phyloP scores from a whole-genome alignment of 2,888 invertebrate genomes.

The Cheilosia scutellata region DNA sequence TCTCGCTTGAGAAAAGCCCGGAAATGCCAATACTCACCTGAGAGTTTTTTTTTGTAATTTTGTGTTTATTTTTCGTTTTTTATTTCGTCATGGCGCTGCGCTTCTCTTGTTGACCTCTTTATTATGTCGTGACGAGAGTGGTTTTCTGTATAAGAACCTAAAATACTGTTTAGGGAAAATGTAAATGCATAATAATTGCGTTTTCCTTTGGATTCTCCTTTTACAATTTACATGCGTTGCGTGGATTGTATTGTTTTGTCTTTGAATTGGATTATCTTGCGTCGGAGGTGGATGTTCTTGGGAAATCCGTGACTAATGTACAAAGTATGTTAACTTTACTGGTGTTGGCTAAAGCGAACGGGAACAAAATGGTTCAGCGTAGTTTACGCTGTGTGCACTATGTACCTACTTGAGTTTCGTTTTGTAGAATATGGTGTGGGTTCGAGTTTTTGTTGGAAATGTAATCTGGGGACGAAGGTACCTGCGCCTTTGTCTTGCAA shows the following conservation, averaged over 20 bases:
- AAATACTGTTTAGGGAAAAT: background rate
- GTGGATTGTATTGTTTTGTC: background rate
- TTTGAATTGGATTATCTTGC: slow-evolving; percentile 16
- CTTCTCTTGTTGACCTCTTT: slow-evolving; percentile 71
- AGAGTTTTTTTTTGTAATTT: slow-evolving; percentile 21
- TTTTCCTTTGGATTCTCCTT: slow-evolving; percentile 26
- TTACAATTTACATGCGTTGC: slow-evolving; percentile 16
- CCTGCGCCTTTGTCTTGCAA: slow-evolving; percentile 22
- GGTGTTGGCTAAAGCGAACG: background rate
- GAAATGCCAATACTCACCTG: slow-evolving; percentile 49
- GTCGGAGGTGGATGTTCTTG: slow-evolving; percentile 33
- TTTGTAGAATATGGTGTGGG: slow-evolving; percentile 6
- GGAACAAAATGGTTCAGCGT: background rate
- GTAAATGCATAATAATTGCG: slow-evolving; percentile 41
- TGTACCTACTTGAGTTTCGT: slow-evolving; percentile 49
- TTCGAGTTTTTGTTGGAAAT: slow-evolving; percentile 1
- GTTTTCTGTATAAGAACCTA: slow-evolving; percentile 33
- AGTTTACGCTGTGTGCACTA: slow-evolving; percentile 16
- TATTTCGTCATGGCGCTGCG: slow-evolving; percentile 44
- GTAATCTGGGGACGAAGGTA: background rate
- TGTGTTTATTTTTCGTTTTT: slow-evolving; percentile 52
- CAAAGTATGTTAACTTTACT: slow-evolving; percentile 49
- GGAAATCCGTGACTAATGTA: slow-evolving; percentile 68
- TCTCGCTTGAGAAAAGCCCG: slow-evolving; percentile 14
- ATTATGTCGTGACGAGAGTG: slow-evolving; percentile 47